These are phyloP conservation scores for Aphelinus atriplicis DNA, from an alignment of 1,140 invertebrate species.

Conservation along the genomic window DNA sequence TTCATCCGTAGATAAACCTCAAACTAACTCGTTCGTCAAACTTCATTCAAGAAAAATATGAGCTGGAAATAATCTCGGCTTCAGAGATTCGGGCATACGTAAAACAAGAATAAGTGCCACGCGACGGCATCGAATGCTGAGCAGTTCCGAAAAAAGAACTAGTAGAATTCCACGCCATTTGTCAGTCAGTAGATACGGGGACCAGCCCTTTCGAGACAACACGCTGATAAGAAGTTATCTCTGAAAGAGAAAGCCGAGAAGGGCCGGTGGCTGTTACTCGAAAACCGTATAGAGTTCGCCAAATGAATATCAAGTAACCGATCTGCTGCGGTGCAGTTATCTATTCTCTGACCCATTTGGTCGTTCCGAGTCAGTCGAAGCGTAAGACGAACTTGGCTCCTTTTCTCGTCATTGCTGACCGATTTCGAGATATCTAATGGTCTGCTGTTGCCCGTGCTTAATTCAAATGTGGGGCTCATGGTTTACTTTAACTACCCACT, in stretches of 20 bases:
- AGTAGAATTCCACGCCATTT: background rate
- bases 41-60: background rate
- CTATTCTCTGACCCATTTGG: slow-evolving; percentile 17
- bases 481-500: too few relatives aligned
- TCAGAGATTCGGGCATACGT: background rate
- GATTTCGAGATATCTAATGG: slow-evolving; percentile 31
- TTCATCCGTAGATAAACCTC: too few relatives aligned
- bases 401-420: background rate
- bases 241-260: slow-evolving; percentile 6
- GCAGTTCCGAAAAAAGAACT: background rate
- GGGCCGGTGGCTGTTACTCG: slow-evolving; percentile 6
- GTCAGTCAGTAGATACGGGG: background rate
- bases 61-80: background rate
- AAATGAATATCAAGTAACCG: slow-evolving; percentile 35
- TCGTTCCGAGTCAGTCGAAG: slow-evolving; percentile 13
- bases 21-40: too few relatives aligned
- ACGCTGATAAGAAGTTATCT: slow-evolving; percentile 29
- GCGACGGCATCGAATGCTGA: background rate
- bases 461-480: too few relatives aligned
- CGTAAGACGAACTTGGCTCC: slow-evolving; percentile 23
- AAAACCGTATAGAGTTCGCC: background rate
- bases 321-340: background rate
- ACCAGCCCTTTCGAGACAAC: background rate
- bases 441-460: too few relatives aligned
- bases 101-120: background rate